Conservation (phyloP, 92 coral and sea anemone genomes). For the Chrysogorgia sp. region DNA sequence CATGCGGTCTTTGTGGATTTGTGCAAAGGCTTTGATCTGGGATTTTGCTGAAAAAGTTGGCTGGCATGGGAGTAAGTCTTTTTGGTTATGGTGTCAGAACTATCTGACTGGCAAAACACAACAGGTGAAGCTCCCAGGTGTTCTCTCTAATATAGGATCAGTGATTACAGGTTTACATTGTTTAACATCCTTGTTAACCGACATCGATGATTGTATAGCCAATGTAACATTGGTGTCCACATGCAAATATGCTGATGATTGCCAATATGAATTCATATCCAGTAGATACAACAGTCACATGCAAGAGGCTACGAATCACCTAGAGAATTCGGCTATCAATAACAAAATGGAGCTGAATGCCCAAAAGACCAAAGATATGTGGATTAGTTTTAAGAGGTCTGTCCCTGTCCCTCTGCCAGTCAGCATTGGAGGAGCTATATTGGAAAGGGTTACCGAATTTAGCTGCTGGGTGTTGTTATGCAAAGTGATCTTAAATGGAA, state of each 20-base stretch:
- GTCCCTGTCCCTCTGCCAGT: slow-evolving; percentile 8
- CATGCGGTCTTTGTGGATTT: no score
- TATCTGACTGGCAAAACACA: no score
- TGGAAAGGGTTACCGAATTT: no score
- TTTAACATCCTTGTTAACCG: slow-evolving; percentile 24
- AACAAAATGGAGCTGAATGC: slow-evolving; percentile 48
- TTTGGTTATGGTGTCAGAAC: no score
- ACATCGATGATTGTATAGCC: slow-evolving; percentile 20
- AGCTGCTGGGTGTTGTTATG: no score
- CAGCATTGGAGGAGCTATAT: no score
- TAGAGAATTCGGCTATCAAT: slow-evolving; percentile 25
- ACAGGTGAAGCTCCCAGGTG: no score
- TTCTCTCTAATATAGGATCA: slow-evolving; percentile 23
- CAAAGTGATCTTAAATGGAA: no score
- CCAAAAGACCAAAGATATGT: slow-evolving; percentile 28
- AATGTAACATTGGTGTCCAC: slow-evolving; percentile 6
- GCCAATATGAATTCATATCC: slow-evolving; percentile 53
- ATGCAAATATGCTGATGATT: slow-evolving; percentile 61
- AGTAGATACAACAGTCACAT: slow-evolving; percentile 33
- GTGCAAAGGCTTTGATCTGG: no score
- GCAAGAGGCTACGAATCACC: slow-evolving; percentile 42
- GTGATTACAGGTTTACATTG: slow-evolving; percentile 32
- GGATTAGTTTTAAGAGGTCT: slow-evolving; percentile 49
- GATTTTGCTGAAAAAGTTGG: no score
- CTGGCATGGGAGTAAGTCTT: no score